phyloP scores from a whole-genome alignment of 2,888 invertebrate genomes.

The Pollenia labialis region DNA sequence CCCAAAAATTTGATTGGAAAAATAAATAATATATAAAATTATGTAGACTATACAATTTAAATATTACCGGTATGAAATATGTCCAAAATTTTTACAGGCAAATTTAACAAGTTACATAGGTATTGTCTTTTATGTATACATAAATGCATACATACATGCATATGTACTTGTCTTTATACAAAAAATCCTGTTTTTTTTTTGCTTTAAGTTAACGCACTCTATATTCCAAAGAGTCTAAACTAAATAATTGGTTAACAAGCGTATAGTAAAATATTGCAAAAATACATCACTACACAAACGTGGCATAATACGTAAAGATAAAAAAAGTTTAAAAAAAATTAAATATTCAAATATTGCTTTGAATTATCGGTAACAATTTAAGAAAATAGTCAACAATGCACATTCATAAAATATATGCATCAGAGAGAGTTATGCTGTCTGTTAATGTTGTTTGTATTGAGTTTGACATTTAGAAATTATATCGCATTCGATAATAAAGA shows the following conservation, averaged over 20 bases:
- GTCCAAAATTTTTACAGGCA: background rate
- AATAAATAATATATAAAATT: background rate
- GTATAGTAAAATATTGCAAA: background rate
- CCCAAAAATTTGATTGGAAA: background rate
- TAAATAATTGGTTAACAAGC: background rate
- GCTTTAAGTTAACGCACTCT: too few species aligned
- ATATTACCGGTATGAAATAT: slow-evolving; percentile 10
- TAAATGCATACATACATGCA: too few species aligned
- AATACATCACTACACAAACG: background rate
- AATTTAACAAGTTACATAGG: background rate
- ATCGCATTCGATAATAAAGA: too few species aligned
- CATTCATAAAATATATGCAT: too few species aligned
- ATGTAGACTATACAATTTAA: background rate
- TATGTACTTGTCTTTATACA: too few species aligned
- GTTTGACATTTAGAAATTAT: too few species aligned
- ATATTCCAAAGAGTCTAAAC: background rate
- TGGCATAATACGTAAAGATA: background rate
- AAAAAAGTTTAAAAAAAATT: background rate
- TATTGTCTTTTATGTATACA: background rate
- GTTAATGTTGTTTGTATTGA: too few species aligned
- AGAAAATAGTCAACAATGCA: too few species aligned
- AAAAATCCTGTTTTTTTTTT: slow-evolving; percentile 18
- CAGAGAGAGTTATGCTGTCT: too few species aligned
- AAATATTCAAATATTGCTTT: too few species aligned
- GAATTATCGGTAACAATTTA: too few species aligned